Conservation (phyloP, 2,797 vertebrate species). For the Amphiprion clarkii region DNA sequence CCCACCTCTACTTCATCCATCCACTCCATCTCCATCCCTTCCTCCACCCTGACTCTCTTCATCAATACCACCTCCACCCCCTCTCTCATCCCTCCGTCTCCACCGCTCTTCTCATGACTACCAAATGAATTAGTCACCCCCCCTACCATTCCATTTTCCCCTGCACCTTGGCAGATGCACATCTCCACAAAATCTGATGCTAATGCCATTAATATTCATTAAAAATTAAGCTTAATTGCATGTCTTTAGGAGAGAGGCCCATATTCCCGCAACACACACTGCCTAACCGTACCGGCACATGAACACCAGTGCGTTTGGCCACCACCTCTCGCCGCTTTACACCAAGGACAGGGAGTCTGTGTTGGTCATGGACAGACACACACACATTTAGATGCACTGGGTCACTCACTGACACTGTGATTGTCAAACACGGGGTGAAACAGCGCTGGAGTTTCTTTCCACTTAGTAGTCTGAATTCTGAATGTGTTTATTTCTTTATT, state of each 20-base stretch:
- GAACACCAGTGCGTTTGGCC: conserved; percentile 32
- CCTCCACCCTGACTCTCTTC: conserved; percentile 35
- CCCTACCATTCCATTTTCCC: conserved; percentile 28
- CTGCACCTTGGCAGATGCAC: conserved; percentile 83
- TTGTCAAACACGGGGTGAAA: not conserved
- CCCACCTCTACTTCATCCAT: conserved; percentile 26
- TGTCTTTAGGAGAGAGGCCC: conserved; percentile 77
- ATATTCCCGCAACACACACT: conserved; percentile 22
- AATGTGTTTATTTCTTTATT: conserved; percentile 5
- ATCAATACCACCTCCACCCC: conserved; percentile 51
- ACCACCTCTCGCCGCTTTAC: conserved; percentile 28
- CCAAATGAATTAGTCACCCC: conserved; percentile 84
- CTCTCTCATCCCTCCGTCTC: conserved; percentile 44
- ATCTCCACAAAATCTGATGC: conserved; percentile 85
- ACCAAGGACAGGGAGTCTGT: conserved; percentile 36
- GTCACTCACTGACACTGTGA: not conserved
- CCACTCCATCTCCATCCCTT: conserved; percentile 20
- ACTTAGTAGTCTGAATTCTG: not conserved
- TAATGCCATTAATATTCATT: conserved; percentile 91
- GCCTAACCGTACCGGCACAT: conserved; percentile 17
- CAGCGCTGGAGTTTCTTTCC: conserved; percentile 7
- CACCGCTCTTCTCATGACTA: conserved; percentile 79
- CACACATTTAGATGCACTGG: conserved; percentile 19
- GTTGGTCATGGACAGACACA: conserved; percentile 14
- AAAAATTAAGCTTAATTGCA: conserved; percentile 89